Conservation (phyloP, 2,797 vertebrate genomes). For the Pipistrellus pygmaeus region DNA sequence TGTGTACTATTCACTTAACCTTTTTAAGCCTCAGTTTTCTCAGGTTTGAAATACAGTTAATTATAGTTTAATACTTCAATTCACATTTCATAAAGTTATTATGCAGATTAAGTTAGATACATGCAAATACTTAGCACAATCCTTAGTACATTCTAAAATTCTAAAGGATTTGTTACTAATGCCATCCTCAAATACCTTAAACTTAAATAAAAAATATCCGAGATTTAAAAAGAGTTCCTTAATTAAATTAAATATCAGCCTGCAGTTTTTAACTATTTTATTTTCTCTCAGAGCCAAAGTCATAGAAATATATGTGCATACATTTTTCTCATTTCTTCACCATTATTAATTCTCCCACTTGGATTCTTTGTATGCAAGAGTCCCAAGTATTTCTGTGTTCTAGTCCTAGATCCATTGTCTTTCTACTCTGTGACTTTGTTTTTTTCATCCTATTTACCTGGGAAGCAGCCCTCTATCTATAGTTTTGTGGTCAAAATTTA, state of each 20-base stretch:
- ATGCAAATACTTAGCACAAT: not conserved
- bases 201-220: not conserved
- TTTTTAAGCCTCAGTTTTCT: not conserved
- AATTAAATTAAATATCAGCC: not conserved
- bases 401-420: not conserved
- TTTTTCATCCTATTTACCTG: not conserved
- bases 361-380: not conserved
- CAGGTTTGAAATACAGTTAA: not conserved
- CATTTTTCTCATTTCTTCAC: not conserved
- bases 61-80: not conserved
- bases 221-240: not conserved
- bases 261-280: not conserved
- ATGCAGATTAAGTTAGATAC: not conserved
- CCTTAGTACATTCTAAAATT: not conserved
- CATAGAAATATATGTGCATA: not conserved
- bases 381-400: not conserved
- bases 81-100: not conserved
- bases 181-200: not conserved
- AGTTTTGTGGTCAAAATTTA: not conserved
- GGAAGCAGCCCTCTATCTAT: not conserved
- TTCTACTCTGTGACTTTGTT: not conserved
- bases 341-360: not conserved
- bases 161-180: not conserved
- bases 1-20: not conserved
- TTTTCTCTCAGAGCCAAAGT: not conserved